These are phyloP conservation scores for Neuroterus valhalla DNA, from an alignment of 1,140 invertebrate species.

Conservation along the genomic window DNA sequence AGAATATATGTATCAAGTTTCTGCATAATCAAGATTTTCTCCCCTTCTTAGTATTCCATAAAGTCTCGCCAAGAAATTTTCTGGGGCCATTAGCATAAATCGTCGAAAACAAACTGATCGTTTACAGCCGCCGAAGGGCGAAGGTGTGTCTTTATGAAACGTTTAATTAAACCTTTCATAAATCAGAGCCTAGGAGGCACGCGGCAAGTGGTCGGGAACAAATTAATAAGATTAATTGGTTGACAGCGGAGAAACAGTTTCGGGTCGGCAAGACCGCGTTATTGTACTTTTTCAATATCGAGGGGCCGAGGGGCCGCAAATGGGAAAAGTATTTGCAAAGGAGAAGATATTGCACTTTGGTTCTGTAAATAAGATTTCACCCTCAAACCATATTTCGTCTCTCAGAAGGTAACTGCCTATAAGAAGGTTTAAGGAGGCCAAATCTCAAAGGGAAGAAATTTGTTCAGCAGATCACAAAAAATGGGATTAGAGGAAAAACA, in stretches of 20 bases:
- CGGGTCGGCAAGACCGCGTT: conserved; percentile 39
- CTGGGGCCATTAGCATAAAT: conserved; percentile 47
- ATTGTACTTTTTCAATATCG: conserved; percentile 48
- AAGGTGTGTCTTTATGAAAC: conserved; percentile 65
- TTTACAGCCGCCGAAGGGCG: conserved; percentile 50
- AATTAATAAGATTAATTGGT: conserved; percentile 74
- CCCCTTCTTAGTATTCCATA: neutral
- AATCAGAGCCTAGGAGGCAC: conserved; percentile 56
- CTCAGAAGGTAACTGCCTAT: neutral
- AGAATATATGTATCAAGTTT: no score
- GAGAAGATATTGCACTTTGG: conserved; percentile 1
- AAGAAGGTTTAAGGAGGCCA: no score
- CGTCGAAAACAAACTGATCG: conserved; percentile 54
- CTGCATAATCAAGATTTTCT: neutral
- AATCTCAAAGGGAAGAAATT: no score
- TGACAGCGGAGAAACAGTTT: conserved; percentile 69
- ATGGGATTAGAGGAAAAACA: no score
- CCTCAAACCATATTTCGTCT: neutral
- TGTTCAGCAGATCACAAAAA: no score
- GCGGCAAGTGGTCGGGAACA: conserved; percentile 57
- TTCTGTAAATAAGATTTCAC: conserved; percentile 1
- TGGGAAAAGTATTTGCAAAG: conserved; percentile 34
- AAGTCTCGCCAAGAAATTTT: conserved; percentile 3
- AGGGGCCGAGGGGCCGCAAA: neutral
- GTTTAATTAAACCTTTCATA: conserved; percentile 73